Percentiles rank a stretch among this genome's conserved stretches.
Conservation (phyloP, 2,113 vertebrate genomes). For the Lontra canadensis region DNA sequence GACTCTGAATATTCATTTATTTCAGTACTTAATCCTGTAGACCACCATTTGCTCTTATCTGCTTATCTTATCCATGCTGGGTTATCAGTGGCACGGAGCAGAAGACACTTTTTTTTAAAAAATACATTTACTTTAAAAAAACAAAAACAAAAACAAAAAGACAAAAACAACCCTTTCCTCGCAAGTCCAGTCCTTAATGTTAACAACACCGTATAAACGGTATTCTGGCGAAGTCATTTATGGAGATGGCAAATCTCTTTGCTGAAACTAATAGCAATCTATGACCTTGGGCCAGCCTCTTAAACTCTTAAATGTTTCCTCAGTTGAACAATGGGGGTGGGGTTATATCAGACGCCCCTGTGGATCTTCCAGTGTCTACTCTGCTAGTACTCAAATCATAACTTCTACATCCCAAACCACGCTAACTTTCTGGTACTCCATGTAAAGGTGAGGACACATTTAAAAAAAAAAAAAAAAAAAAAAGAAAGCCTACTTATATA, state of each 20-base stretch:
- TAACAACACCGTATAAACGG: slow-evolving; percentile 11
- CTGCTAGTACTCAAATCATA: neutral
- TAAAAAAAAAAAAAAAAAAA: slow-evolving; percentile 26
- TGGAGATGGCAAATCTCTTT: neutral
- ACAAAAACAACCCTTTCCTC: neutral
- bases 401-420: neutral
- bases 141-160: too few species aligned
- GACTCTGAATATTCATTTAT: neutral
- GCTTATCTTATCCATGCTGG: neutral
- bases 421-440: neutral
- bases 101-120: neutral
- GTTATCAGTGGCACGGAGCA: neutral
- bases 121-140: neutral
- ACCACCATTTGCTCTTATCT: neutral
- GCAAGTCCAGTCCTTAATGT: neutral
- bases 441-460: neutral
- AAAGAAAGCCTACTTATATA: neutral
- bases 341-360: neutral
- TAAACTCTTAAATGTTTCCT: slow-evolving; percentile 10
- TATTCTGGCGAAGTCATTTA: slow-evolving; percentile 4
- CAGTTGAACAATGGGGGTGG: neutral
- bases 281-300: neutral
- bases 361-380: neutral
- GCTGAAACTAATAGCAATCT: neutral
- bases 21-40: neutral